Evolutionary conservation across 2,797 vertebrate species (phyloP).

Genomic region (Chelon auratus): DNA sequence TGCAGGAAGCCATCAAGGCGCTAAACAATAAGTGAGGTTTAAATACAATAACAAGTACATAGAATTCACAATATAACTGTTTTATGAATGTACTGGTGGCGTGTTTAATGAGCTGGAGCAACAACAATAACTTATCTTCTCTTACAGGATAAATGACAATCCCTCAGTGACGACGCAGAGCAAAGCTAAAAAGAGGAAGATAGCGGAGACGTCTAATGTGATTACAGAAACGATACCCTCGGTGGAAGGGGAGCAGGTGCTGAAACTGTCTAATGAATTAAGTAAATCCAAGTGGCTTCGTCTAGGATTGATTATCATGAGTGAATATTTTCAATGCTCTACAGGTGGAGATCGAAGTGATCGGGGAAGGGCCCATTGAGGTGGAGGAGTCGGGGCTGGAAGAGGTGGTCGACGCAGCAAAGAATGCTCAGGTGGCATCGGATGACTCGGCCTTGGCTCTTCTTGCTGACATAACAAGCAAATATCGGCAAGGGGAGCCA

Average conservation of each 20-base stretch:
- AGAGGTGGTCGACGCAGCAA: slow-evolving; percentile 89
- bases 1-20: slow-evolving; percentile 98
- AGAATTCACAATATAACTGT: neutral
- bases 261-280: neutral
- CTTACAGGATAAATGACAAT: slow-evolving; percentile 84
- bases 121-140: slow-evolving; percentile 7
- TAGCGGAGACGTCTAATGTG: slow-evolving; percentile 94
- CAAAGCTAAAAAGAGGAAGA: slow-evolving; percentile 92
- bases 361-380: slow-evolving; percentile 88
- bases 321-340: slow-evolving; percentile 32
- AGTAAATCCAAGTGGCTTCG: neutral
- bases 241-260: slow-evolving; percentile 88
- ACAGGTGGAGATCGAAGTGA: slow-evolving; percentile 92
- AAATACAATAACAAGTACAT: neutral
- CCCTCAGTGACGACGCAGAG: slow-evolving; percentile 78
- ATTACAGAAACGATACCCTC: slow-evolving; percentile 93
- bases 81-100: neutral
- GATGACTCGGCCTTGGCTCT: slow-evolving; percentile 96
- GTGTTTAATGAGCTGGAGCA: neutral
- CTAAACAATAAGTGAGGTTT: slow-evolving; percentile 90
- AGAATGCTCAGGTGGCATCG: slow-evolving; percentile 88
- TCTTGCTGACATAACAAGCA: slow-evolving; percentile 98
- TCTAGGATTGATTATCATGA: neutral
- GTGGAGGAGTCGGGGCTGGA: slow-evolving; percentile 90
- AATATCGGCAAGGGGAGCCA: slow-evolving; percentile 93